A percentile compares a stretch with the other conserved stretches of the same genome.
Conservation (phyloP, 2,113 vertebrate species). For the Nestor notabilis region DNA sequence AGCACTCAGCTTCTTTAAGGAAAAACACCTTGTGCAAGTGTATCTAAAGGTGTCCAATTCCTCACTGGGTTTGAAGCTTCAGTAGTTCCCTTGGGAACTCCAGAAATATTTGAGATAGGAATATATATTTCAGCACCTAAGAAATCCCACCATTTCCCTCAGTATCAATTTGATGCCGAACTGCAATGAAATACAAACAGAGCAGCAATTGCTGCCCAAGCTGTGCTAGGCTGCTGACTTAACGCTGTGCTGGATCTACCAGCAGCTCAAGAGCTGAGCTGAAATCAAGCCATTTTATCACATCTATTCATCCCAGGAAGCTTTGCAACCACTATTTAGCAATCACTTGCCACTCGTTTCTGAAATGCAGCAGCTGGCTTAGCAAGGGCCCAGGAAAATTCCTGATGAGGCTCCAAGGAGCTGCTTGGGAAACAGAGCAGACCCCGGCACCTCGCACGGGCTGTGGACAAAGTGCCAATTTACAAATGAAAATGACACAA, state of each 20-base stretch:
- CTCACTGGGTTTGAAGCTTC: background rate
- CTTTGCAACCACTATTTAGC: conserved; percentile 31
- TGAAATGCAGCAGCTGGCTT: conserved; percentile 46
- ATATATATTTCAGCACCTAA: background rate
- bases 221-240: background rate
- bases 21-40: background rate
- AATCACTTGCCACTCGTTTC: conserved; percentile 39
- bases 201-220: background rate
- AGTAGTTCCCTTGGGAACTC: background rate
- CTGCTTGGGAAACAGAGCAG: conserved; percentile 45
- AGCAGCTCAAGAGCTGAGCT: conserved; percentile 26
- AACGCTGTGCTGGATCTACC: conserved; percentile 4
- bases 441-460: conserved; percentile 8
- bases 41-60: background rate
- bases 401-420: conserved; percentile 51
- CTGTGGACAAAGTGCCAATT: conserved; percentile 52
- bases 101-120: background rate
- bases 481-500: conserved; percentile 54
- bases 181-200: background rate
- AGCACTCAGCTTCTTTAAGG: background rate
- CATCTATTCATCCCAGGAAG: conserved; percentile 49
- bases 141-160: background rate
- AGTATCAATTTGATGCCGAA: background rate
- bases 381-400: conserved; percentile 44
- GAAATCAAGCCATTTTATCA: conserved; percentile 53